Percentiles rank a stretch among this genome's conserved stretches.
Evolutionary conservation across 2,888 invertebrate species (phyloP).

Genomic region (Dorcus hopei): DNA sequence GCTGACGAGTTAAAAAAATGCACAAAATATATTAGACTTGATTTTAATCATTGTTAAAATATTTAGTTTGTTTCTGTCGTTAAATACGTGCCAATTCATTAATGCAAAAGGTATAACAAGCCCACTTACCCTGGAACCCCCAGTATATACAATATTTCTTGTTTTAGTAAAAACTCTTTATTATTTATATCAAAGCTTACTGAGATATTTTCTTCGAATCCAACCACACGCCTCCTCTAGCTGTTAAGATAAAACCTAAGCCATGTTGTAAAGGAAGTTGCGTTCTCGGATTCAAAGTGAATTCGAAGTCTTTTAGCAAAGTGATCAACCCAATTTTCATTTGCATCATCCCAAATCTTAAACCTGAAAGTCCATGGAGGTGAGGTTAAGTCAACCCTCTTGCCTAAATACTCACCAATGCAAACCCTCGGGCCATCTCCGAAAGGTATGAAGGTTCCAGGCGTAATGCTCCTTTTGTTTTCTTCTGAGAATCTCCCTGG

Average conservation of each 20-base stretch:
- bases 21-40: too few species aligned
- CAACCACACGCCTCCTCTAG: slow-evolving; percentile 21
- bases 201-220: slow-evolving; percentile 2
- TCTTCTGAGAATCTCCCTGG: slow-evolving; percentile 35
- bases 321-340: slow-evolving; percentile 19
- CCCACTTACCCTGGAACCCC: too few species aligned
- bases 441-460: slow-evolving; percentile 17
- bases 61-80: too few species aligned
- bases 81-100: too few species aligned
- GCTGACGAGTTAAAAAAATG: too few species aligned
- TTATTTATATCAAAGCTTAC: not conserved
- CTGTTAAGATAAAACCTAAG: slow-evolving; percentile 15
- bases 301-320: slow-evolving; percentile 19
- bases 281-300: slow-evolving; percentile 20
- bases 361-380: slow-evolving; percentile 13
- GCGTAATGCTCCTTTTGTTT: slow-evolving; percentile 22
- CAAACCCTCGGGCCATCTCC: not conserved
- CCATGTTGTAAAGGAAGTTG: slow-evolving; percentile 20
- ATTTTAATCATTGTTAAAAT: too few species aligned
- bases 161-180: not conserved
- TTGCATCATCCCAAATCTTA: slow-evolving; percentile 25
- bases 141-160: too few species aligned
- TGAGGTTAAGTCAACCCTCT: not conserved
- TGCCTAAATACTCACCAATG: not conserved
- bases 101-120: too few species aligned